Base-by-base conservation (phyloP, 1,140 invertebrate genomes). In the Contarinia nasturtii region DNA sequence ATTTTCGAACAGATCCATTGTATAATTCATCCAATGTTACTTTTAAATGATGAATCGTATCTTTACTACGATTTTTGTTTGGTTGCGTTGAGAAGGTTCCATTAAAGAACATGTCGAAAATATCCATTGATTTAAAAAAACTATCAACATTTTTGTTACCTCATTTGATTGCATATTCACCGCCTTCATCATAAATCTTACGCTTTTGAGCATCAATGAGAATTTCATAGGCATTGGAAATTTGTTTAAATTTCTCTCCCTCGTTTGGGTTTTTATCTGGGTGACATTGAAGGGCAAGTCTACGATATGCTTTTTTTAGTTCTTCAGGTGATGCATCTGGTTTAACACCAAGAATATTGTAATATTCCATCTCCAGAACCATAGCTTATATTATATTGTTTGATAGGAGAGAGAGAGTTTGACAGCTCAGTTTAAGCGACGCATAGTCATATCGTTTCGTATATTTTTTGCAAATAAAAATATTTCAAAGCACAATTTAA, bases 31-130 rank as follows among this genome's bases (percentile, higher is more conserved):
- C 94, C 27, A 99, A 67, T 0, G 88, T 79, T 12, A 99, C 92
- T 46, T 74, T 79, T 38, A 98, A 67, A 55, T 94, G 89, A 67
- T 97, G 94, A 41, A 96, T 77, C 10, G 96, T 86, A 71, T 98
- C 91, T 61, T 94, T 94, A 40, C 86, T 90, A 56, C 80, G 79
- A n/a, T n/a, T n/a, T n/a, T n/a, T n/a, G n/a, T n/a, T n/a, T n/a
- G n/a, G n/a, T n/a, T n/a, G 38, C 79, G 69, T 56, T 43, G 75
- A 71, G 51, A 76, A 72, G 21, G 78, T 77, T 44, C 82, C 80
- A 0, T 86, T 85, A 60, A 98, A 98, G 76, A 98, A 96, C 86
- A 98, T 94, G 53, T 98, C 91, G 66, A 99, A 99, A 50, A 99
- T 82, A 65, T 99, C 95, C 89, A 98, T 96, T 0, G 95, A 94